Evolutionary conservation across 2,888 invertebrate species (phyloP).

Genomic region (Altica lythri): DNA sequence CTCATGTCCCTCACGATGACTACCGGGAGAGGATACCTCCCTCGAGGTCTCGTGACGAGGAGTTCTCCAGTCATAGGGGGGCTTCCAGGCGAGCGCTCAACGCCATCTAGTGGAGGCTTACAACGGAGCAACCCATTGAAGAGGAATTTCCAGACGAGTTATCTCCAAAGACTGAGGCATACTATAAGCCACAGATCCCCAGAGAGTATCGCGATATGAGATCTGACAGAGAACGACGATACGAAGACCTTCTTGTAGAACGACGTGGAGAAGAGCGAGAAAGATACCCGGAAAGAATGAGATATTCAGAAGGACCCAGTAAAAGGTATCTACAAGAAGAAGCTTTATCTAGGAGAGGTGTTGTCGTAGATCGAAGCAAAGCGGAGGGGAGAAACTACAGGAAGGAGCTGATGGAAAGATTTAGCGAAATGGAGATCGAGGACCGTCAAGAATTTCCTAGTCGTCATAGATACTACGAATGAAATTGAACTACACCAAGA

Average conservation of each 20-base stretch:
- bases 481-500: slow-evolving; percentile 2
- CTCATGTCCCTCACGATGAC: slow-evolving; percentile 49
- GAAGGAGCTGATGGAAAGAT: slow-evolving; percentile 55
- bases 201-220: slow-evolving; percentile 53
- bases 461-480: slow-evolving; percentile 56
- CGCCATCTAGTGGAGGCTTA: slow-evolving; percentile 70
- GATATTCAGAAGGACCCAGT: slow-evolving; percentile 31
- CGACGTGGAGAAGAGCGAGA: slow-evolving; percentile 37
- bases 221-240: slow-evolving; percentile 34
- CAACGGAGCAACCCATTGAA: slow-evolving; percentile 59
- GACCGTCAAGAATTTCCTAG: slow-evolving; percentile 53
- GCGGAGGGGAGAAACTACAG: slow-evolving; percentile 55
- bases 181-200: slow-evolving; percentile 55
- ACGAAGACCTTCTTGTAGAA: slow-evolving; percentile 28
- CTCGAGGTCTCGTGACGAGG: slow-evolving; percentile 53
- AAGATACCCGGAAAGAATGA: slow-evolving; percentile 32
- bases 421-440: slow-evolving; percentile 55
- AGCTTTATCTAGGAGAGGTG: slow-evolving; percentile 34
- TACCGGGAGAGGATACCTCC: slow-evolving; percentile 50
- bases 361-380: slow-evolving; percentile 42
- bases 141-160: slow-evolving; percentile 56
- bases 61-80: slow-evolving; percentile 60
- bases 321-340: slow-evolving; percentile 41
- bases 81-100: slow-evolving; percentile 73
- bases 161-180: slow-evolving; percentile 49